Evolutionary conservation across 2,888 invertebrate species (phyloP), one percentile per base, ranked within the genome.

Genomic region (Drosophila nr. perissopoda): DNA sequence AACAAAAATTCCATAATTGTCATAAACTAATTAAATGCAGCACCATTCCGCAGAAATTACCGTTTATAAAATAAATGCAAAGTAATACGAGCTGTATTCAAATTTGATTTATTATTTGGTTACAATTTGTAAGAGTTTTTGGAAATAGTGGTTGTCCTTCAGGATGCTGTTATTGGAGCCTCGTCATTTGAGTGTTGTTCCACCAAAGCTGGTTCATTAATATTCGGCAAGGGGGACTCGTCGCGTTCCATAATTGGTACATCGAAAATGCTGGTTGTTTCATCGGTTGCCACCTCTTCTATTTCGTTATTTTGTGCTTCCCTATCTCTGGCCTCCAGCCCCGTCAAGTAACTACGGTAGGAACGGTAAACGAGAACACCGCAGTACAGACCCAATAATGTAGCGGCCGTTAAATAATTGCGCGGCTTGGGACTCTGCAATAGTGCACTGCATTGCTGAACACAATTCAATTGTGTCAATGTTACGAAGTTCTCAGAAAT

Each of bases 381-480:
- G 46, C 80, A 80, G 18, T 79, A 79, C 0, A 79, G 3, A 6
- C 78, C 53, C 13, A 79, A 57, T 2, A 79, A 40, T 16, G 64
- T 51, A 11, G 56, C 65, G 10, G 57, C 52, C 2, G 48, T 66
- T 10, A 65, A 4, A 48, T 48, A 73, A 31, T 80, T 79, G 11
- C 65, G 36, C 5, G 59, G 38, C 27, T 34, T 51, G 7, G 73
- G 69, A 29, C 10, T 51, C 25, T 60, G 29, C 1, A 79, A 42
- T 0, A 76, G 13, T 4, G 63, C 51, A 27, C 48, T 59, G 38
- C 73, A 73, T 42, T 60, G 40, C 13, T 51, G 70, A 3, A 79
- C 64, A 51, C 64, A 74, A 60, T 57, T 75, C 11, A 62, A 33
- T 27, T 59, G 76, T 21, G 68, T 64, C 10, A 78, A 53, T 13